These are phyloP conservation scores for Adoxophyes honmai DNA, from an alignment of 1,140 invertebrate genomes.

Conservation along the genomic window DNA sequence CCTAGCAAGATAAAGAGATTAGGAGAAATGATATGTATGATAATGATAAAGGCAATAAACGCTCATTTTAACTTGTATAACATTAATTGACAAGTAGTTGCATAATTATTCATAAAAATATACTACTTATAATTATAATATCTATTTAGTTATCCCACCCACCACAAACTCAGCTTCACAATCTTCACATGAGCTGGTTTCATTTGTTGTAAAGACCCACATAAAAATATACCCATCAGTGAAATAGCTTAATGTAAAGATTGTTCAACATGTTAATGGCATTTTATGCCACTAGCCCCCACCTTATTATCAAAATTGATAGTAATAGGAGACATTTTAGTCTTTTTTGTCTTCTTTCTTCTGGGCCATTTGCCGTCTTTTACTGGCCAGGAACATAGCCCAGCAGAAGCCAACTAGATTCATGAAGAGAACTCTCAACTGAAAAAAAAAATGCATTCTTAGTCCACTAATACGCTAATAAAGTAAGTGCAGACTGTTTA, in stretches of 20 bases:
- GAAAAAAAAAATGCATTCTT: constrained; percentile 56
- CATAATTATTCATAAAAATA: not conserved
- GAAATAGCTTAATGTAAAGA: too few relatives aligned
- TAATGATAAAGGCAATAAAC: not conserved
- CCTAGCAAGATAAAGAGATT: constrained; percentile 1
- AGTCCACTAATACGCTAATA: too few relatives aligned
- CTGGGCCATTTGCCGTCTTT: constrained; percentile 53
- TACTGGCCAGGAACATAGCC: constrained; percentile 82
- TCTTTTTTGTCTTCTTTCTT: constrained; percentile 34
- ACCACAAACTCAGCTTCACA: too few relatives aligned
- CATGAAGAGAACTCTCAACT: constrained; percentile 82
- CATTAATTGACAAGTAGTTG: not conserved
- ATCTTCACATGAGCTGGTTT: too few relatives aligned
- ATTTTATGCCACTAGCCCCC: constrained; percentile 4
- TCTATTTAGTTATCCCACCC: too few relatives aligned
- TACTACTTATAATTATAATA: not conserved
- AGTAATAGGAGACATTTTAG: not conserved
- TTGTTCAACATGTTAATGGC: too few relatives aligned
- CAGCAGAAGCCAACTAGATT: constrained; percentile 84
- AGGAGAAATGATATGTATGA: not conserved
- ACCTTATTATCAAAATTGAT: not conserved
- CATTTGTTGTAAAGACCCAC: too few relatives aligned
- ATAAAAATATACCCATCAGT: too few relatives aligned
- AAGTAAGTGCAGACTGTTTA: too few relatives aligned
- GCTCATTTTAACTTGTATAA: not conserved